phyloP scores from a whole-genome alignment of 2,888 invertebrate species.

The Aproaerema taeniolella region DNA sequence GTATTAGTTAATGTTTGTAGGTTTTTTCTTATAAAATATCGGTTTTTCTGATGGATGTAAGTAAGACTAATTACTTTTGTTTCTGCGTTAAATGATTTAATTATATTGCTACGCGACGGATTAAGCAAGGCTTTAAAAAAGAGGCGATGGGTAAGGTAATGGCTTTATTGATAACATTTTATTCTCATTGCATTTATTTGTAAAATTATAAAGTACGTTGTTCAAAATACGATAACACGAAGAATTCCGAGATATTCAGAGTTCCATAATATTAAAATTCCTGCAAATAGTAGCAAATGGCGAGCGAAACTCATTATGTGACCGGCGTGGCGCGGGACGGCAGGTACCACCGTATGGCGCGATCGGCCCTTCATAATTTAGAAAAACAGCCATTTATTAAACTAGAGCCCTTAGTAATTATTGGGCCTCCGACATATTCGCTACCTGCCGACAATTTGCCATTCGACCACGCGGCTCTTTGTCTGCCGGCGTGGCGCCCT shows the following conservation, averaged over 20 bases:
- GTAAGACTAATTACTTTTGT: too few relatives aligned
- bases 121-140: too few relatives aligned
- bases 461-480: constrained; percentile 71
- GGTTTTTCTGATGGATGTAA: too few relatives aligned
- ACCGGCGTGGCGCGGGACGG: constrained; percentile 51
- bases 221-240: too few relatives aligned
- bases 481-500: constrained; percentile 68
- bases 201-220: too few relatives aligned
- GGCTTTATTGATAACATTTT: too few relatives aligned
- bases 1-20: constrained; percentile 5
- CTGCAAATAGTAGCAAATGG: constrained; percentile 48
- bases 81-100: too few relatives aligned
- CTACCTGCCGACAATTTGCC: constrained; percentile 76
- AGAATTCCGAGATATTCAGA: too few relatives aligned
- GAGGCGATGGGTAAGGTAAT: too few relatives aligned
- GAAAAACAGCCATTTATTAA: constrained; percentile 76
- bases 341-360: constrained; percentile 75
- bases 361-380: constrained; percentile 70
- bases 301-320: constrained; percentile 51
- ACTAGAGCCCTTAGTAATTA: constrained; percentile 71
- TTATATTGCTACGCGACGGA: too few relatives aligned
- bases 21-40: too few relatives aligned
- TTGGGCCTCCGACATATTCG: constrained; percentile 69
- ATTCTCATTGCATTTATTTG: too few relatives aligned
- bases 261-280: constrained; percentile 8